These are phyloP conservation scores for Adoxophyes honmai DNA, from an alignment of 1,140 invertebrate genomes.

Conservation along the genomic window DNA sequence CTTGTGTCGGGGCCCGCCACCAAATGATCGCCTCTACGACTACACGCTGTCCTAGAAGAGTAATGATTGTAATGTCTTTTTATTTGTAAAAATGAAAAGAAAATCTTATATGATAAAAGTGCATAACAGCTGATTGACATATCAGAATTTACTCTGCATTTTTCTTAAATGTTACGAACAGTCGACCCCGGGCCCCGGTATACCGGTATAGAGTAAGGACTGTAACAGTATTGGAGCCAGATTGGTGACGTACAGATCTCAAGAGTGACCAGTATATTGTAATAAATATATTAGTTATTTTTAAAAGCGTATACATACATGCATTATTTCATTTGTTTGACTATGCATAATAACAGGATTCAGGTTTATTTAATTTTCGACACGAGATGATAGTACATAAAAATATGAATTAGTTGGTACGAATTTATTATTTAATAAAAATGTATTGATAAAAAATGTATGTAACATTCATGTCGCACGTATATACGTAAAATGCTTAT, in stretches of 20 bases:
- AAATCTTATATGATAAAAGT: too few species aligned
- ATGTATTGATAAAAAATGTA: slow-evolving; percentile 31
- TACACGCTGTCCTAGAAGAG: too few species aligned
- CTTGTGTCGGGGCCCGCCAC: not conserved
- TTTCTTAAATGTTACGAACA: too few species aligned
- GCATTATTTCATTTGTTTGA: slow-evolving; percentile 43
- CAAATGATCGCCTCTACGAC: too few species aligned
- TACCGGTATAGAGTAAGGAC: too few species aligned
- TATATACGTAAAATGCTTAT: slow-evolving; percentile 55
- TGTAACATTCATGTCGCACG: slow-evolving; percentile 29
- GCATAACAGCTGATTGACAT: too few species aligned
- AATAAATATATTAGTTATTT: slow-evolving; percentile 31
- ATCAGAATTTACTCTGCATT: too few species aligned
- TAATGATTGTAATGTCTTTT: too few species aligned
- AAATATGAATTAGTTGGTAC: slow-evolving; percentile 54
- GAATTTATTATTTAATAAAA: slow-evolving; percentile 56
- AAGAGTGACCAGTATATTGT: slow-evolving; percentile 68
- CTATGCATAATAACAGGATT: slow-evolving; percentile 32
- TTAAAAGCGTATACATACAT: slow-evolving; percentile 35
- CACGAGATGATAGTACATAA: slow-evolving; percentile 30
- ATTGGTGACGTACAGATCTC: slow-evolving; percentile 59
- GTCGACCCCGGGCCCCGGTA: too few species aligned
- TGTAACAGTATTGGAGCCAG: slow-evolving; percentile 46
- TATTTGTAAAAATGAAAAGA: too few species aligned
- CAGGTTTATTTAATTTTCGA: slow-evolving; percentile 30